A percentile compares a stretch with the other conserved stretches of the same genome.
Conservation (phyloP, 35 echinoderm and acorn worm species). For the Ophioderma brevispina region DNA sequence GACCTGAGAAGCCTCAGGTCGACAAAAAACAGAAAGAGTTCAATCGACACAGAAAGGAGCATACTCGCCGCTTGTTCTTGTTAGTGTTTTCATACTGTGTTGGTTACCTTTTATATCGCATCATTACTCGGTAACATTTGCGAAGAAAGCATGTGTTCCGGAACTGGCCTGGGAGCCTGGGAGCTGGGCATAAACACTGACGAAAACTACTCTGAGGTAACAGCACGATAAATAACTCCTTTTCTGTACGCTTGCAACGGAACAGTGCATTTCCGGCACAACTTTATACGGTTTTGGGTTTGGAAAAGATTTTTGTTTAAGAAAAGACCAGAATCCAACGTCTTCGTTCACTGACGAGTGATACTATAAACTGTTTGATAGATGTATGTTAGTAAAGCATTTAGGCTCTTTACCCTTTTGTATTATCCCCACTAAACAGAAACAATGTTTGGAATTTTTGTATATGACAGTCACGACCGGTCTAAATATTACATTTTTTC, state of each 20-base stretch:
- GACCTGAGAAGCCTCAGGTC: too few relatives aligned
- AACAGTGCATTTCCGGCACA: conserved; percentile 39
- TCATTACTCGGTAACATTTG: conserved; percentile 32
- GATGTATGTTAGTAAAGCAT: too few relatives aligned
- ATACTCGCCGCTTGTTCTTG: conserved; percentile 25
- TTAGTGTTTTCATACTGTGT: conserved; percentile 48
- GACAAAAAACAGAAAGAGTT: conserved; percentile 11
- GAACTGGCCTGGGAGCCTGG: conserved; percentile 51
- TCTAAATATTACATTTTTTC: too few relatives aligned
- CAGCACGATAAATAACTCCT: conserved; percentile 62
- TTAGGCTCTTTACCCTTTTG: too few relatives aligned
- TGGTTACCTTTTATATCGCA: conserved; percentile 57
- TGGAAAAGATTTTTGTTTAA: background rate
- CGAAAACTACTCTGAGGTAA: conserved; percentile 77
- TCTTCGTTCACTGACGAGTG: too few relatives aligned
- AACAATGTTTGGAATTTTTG: too few relatives aligned
- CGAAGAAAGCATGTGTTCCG: conserved; percentile 16
- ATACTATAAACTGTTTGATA: too few relatives aligned
- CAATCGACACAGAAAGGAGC: conserved; percentile 51
- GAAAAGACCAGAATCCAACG: too few relatives aligned
- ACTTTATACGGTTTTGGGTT: conserved; percentile 36
- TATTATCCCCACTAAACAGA: too few relatives aligned
- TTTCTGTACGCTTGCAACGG: conserved; percentile 67
- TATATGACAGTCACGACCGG: too few relatives aligned
- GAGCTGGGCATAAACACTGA: too few relatives aligned